Evolutionary conservation across 2,113 vertebrate genomes (phyloP), one percentile per base, ranked within the genome.

Genomic region (Numida meleagris): DNA sequence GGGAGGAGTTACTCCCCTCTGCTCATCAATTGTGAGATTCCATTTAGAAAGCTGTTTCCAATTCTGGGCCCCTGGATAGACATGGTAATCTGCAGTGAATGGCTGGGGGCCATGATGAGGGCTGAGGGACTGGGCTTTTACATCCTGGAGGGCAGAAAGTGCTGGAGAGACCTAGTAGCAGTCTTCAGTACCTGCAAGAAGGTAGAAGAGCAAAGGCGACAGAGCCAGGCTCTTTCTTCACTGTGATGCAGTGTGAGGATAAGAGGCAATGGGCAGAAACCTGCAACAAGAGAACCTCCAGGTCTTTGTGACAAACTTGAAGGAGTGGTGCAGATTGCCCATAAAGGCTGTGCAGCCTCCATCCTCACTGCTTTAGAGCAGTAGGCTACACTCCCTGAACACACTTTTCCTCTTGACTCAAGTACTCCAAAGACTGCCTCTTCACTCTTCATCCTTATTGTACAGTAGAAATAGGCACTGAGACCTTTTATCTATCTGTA

Each of bases 31-130:
- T 48, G 1, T 3, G 14, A 76, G 58, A 57, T n/a, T 73, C 50
- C 2, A 5, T 71, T 84, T 78, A 79, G 38, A 48, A 29, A 2
- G 12, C 20, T 65, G 9, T 19, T 20, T 50, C 66, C 62, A 33
- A 48, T 86, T 81, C 62, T 58, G 53, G 62, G 34, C 5, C 13
- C 11, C 14, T 34, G 17, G 14, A 87, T 21, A 12, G 29, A 50
- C 25, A 18, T 0, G 7, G 42, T 8, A 65, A 87, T 36, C 6
- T 21, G 10, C 58, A 66, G 24, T 0, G 2, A 66, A 4, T 67
- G 25, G 40, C 14, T 36, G 9, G 12, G 9, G 27, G 4, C 5
- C 75, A 5, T 6, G 10, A 82, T 23, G 7, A 87, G 24, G 7
- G n/a, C 23, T 73, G 48, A 76, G 14, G 33, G 10, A 42, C 1